A percentile compares a stretch with the other conserved stretches of the same genome.
Conservation (phyloP, 2,888 invertebrate genomes). For the Ochropleura leucogaster region DNA sequence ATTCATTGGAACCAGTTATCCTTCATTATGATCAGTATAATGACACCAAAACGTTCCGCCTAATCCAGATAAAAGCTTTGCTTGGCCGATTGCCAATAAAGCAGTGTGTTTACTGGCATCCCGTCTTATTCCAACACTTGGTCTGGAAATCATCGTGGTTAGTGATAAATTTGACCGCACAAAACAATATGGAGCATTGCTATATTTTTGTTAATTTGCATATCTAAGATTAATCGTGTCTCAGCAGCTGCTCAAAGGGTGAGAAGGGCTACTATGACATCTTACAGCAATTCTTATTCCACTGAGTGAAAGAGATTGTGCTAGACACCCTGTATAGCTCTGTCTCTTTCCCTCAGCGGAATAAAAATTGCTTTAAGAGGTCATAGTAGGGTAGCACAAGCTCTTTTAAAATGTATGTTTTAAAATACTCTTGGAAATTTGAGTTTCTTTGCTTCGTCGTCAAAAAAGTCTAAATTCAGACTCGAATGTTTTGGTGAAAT, state of each 20-base stretch:
- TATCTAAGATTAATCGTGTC: neutral
- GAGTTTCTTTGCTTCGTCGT: neutral
- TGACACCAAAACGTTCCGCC: constrained; percentile 22
- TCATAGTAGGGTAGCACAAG: too few relatives aligned
- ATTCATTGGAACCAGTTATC: constrained; percentile 25
- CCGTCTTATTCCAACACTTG: constrained; percentile 12
- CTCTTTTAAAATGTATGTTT: neutral
- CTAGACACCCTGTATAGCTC: too few relatives aligned
- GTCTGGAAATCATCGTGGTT: constrained; percentile 1
- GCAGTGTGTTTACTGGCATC: constrained; percentile 21
- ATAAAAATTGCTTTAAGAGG: too few relatives aligned
- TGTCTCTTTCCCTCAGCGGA: too few relatives aligned
- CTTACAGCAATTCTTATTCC: too few relatives aligned
- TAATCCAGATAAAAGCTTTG: constrained; percentile 45
- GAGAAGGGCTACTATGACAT: too few relatives aligned
- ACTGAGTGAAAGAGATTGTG: too few relatives aligned
- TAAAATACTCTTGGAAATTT: neutral
- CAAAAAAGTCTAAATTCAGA: neutral
- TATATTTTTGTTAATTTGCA: neutral
- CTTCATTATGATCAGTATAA: constrained; percentile 25
- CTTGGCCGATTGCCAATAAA: constrained; percentile 32
- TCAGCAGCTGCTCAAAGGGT: neutral
- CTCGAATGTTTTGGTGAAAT: neutral
- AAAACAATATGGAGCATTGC: neutral
- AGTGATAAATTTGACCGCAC: constrained; percentile 15